Percentiles rank a stretch among this genome's conserved stretches.
These are phyloP conservation scores for Calonectris borealis DNA, from an alignment of 2,113 vertebrate genomes.

Conservation along the genomic window DNA sequence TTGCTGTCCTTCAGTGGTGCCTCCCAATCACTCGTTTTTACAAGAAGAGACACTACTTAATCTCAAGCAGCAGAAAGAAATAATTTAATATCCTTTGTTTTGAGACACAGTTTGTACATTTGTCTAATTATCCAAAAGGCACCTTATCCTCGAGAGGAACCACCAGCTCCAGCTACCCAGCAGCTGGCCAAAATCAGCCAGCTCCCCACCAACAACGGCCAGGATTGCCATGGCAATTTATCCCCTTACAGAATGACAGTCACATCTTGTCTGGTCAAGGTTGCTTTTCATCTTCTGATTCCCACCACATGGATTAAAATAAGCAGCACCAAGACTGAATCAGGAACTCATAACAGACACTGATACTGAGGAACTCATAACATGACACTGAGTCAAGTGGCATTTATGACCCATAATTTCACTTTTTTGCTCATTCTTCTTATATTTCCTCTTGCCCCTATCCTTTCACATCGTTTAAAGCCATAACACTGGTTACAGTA, in stretches of 20 bases:
- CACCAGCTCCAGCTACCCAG: background rate
- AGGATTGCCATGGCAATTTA: background rate
- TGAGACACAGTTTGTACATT: background rate
- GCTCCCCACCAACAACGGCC: background rate
- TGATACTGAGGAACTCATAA: background rate
- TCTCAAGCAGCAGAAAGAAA: background rate
- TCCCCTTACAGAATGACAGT: background rate
- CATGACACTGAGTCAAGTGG: background rate
- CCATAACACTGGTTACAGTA: background rate
- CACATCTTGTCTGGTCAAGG: background rate
- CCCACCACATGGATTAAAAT: background rate
- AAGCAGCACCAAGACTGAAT: background rate
- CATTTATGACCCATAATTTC: background rate
- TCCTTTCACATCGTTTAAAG: background rate
- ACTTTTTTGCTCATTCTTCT: background rate
- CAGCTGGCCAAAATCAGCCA: slow-evolving; percentile 8
- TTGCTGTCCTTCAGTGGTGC: background rate
- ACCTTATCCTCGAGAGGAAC: background rate
- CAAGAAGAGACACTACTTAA: background rate
- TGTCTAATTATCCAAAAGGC: background rate
- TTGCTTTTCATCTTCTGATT: background rate
- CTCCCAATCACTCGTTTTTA: background rate
- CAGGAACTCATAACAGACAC: background rate
- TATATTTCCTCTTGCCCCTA: background rate
- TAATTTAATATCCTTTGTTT: background rate